Base-by-base conservation (phyloP, 1,140 invertebrate species). In the Harlomillsia oculata region DNA sequence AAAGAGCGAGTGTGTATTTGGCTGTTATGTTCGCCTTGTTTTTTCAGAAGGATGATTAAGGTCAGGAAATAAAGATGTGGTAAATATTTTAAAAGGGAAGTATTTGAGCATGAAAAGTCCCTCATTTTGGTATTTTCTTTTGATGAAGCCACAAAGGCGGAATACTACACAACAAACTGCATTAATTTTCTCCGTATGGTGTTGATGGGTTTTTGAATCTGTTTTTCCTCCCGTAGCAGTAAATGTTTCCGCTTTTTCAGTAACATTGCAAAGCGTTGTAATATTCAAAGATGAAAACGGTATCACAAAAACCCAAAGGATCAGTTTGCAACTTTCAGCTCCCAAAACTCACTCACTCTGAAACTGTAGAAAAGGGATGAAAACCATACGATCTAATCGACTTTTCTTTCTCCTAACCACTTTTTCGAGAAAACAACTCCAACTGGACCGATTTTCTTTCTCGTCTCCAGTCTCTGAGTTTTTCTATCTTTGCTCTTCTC, bases 131-230 rank as follows among this genome's bases (percentile, higher is more conserved):
- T 43, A 53, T 28, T 59, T 59, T 54, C 57, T 59, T 59, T 59
- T 59, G 57, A 55, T 60, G 53, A 54, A 55, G 58, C 58, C 58
- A 55, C 58, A 60, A 60, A 60, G 58, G 58, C 45, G 45, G 46
- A 55, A 51, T 43, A 36, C 4, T 8, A 25, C n/a, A 20, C 6
- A 20, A 28, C 43, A 45, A 48, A 26, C 30, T 51, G 50, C 37
- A 62, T 62, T 62, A 62, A 62, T 58, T 62, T 58, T 53, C 55
- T 54, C 55, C 36, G 54, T 54, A 56, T 56, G 59, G 59, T 61
- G 59, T 61, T 61, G 59, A 61, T 61, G 59, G 59, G 37, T 60
- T 56, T 52, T 30, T 18, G 48, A 60, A 44, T 53, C 29, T 40
- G 46, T 16, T 44, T n/a, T 23, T 28, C 18, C 44, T 41, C 40